Evolutionary conservation across 2,888 invertebrate species (phyloP), one percentile per base, ranked within the genome.

Genomic region (Arge pagana): DNA sequence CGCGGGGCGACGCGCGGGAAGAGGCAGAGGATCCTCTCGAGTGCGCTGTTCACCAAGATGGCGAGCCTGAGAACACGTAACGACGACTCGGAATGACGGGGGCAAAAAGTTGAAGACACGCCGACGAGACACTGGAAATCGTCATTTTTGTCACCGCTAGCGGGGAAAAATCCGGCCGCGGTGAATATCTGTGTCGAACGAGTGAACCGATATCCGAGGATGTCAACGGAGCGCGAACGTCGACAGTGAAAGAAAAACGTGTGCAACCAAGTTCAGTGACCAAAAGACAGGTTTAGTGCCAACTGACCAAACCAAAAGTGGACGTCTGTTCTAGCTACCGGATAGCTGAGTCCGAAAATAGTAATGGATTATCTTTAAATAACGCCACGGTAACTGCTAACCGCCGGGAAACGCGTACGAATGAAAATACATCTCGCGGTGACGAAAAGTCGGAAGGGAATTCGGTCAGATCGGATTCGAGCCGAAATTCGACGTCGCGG

Each of bases 241-340:
- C 15, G 24, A n/a, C 21, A 66, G 70, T 66, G 69, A 64, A 57
- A 52, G 56, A 16, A 33, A 59, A 59, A 60, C 56, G 59, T 63
- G 68, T 68, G 66, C 59, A 60, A 56, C 53, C 66, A 70, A 73
- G 74, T 75, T 75, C 71, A 74, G 75, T 75, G 75, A 72, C 70
- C 71, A 73, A 69, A 67, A 67, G 62, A 65, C 67, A 70, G 66
- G 62, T 23, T 67, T 66, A 71, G 72, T 73, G 75, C 70, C 72
- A 69, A 68, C 58, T 48, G 54, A 50, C 60, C 55, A 63, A 60
- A 65, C 63, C 57, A 61, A 62, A 45, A 67, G 70, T 68, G 71
- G 63, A 59, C 50, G 45, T 31, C 24, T 31, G 31, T 45, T 56
- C 57, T 51, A 57, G 58, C 55, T 53, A 64, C 63, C 63, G 65